These are phyloP conservation scores for Rhinopithecus roxellana DNA, from an alignment of 2,113 vertebrate genomes.

Conservation along the genomic window DNA sequence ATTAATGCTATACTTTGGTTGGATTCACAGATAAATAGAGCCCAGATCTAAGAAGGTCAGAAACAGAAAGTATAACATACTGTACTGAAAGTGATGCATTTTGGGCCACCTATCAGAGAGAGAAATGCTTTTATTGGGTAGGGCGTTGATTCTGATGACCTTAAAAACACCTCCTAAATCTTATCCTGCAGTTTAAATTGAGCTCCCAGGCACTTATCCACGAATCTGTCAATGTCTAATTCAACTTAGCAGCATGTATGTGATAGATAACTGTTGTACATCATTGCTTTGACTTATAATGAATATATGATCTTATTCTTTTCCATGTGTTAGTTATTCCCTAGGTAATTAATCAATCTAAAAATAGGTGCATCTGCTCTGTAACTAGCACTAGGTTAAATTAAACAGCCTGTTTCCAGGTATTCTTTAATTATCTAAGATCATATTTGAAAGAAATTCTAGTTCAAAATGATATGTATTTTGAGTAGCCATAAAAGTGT, in stretches of 20 bases:
- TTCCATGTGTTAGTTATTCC: constrained; percentile 22
- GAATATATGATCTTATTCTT: background rate
- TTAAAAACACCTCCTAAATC: background rate
- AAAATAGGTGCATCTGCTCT: background rate
- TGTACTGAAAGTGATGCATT: background rate
- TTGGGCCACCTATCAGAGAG: background rate
- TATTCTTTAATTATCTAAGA: constrained; percentile 34
- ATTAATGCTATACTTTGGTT: background rate
- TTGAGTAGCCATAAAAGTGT: background rate
- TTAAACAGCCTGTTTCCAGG: background rate
- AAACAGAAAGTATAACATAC: background rate
- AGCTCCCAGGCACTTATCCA: background rate
- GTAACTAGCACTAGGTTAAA: background rate
- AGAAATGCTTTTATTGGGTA: background rate
- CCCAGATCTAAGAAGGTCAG: background rate
- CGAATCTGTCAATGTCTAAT: background rate
- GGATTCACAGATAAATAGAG: background rate
- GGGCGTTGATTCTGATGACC: background rate
- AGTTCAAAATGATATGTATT: background rate
- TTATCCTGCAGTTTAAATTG: background rate
- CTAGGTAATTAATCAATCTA: constrained; percentile 24
- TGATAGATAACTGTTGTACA: background rate
- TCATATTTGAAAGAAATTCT: constrained; percentile 46
- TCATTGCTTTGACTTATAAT: constrained; percentile 8
- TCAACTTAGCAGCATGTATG: constrained; percentile 15